Evolutionary conservation across 2,113 vertebrate species (phyloP).

Genomic region (Typhlomys cinereus): DNA sequence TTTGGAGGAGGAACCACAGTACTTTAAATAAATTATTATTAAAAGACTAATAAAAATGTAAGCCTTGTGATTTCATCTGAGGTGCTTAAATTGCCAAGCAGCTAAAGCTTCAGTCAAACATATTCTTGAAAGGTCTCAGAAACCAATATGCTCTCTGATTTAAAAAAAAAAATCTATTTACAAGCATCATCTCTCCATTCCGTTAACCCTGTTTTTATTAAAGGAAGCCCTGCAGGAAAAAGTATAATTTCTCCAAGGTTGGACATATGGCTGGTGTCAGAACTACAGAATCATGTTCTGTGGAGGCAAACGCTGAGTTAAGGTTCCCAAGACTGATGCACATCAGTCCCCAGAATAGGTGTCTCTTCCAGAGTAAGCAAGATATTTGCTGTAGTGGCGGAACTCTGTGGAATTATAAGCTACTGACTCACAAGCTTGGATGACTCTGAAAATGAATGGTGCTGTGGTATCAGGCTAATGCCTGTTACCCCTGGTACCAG

Average conservation of each 20-base stretch:
- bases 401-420: constrained; percentile 18
- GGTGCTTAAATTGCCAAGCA: neutral
- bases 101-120: constrained; percentile 34
- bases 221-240: constrained; percentile 62
- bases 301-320: constrained; percentile 52
- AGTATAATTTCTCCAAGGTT: constrained; percentile 67
- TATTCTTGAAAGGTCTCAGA: constrained; percentile 51
- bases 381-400: constrained; percentile 41
- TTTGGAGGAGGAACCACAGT: neutral
- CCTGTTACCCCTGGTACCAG: neutral
- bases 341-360: constrained; percentile 39
- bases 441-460: constrained; percentile 53
- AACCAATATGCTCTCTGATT: constrained; percentile 51
- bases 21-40: constrained; percentile 49
- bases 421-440: constrained; percentile 50
- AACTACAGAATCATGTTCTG: constrained; percentile 58
- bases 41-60: constrained; percentile 50
- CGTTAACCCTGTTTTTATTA: constrained; percentile 57
- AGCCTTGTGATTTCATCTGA: constrained; percentile 7
- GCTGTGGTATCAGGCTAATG: neutral
- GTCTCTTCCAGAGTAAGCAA: constrained; percentile 48
- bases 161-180: constrained; percentile 58
- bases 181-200: constrained; percentile 41
- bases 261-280: constrained; percentile 64
- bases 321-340: constrained; percentile 24